A percentile compares a stretch with the other conserved stretches of the same genome.
Evolutionary conservation across 2,888 invertebrate genomes (phyloP).

Genomic region (Pheosia gnoma): DNA sequence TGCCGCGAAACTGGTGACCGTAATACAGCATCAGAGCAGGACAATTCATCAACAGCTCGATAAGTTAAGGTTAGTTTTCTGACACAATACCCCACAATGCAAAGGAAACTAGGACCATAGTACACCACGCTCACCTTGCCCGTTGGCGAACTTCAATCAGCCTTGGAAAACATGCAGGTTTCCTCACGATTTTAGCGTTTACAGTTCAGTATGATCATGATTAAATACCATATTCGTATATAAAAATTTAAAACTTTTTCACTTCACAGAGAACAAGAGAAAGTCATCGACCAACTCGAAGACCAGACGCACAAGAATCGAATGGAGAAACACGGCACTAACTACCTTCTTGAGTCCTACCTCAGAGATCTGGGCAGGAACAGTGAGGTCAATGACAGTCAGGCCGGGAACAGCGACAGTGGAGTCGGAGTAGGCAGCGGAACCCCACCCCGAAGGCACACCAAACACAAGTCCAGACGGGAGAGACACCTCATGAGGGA

Average conservation of each 20-base stretch:
- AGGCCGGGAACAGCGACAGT: slow-evolving; percentile 88
- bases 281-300: slow-evolving; percentile 90
- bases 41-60: slow-evolving; percentile 79
- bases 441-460: slow-evolving; percentile 81
- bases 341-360: slow-evolving; percentile 91
- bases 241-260: not conserved
- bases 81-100: too few relatives aligned
- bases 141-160: too few relatives aligned
- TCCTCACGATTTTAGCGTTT: too few relatives aligned
- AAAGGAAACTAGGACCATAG: too few relatives aligned
- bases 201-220: too few relatives aligned
- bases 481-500: slow-evolving; percentile 81
- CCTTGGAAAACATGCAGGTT: too few relatives aligned
- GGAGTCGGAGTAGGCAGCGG: slow-evolving; percentile 88
- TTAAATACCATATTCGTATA: too few relatives aligned
- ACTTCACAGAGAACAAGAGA: slow-evolving; percentile 87
- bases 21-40: slow-evolving; percentile 77
- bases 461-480: slow-evolving; percentile 81
- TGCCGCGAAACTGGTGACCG: slow-evolving; percentile 72
- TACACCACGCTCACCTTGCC: too few relatives aligned
- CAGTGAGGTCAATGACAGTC: slow-evolving; percentile 79
- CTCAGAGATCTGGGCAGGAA: slow-evolving; percentile 78
- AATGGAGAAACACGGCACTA: slow-evolving; percentile 90
- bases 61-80: slow-evolving; percentile 64
- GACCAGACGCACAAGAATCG: slow-evolving; percentile 90